Percentiles rank a stretch among this genome's conserved stretches.
Evolutionary conservation across 2,113 vertebrate genomes (phyloP).

Genomic region (Gasterosteus aculeatus): DNA sequence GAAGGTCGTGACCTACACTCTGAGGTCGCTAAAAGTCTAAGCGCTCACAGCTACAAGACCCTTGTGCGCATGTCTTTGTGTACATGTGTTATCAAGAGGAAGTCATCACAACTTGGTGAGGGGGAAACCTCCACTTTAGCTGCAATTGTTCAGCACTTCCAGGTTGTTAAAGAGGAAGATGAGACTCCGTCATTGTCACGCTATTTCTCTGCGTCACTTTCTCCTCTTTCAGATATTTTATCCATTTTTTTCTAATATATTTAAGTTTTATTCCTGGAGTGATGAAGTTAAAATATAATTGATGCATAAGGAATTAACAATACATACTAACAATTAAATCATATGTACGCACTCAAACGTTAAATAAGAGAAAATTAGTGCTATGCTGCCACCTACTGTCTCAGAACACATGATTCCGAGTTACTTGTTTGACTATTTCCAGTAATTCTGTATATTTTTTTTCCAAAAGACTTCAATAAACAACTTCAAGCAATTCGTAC

Average conservation of each 20-base stretch:
- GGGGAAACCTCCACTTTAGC: slow-evolving; percentile 38
- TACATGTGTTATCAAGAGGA: slow-evolving; percentile 32
- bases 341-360: not conserved
- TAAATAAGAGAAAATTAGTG: not conserved
- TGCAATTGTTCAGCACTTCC: slow-evolving; percentile 63
- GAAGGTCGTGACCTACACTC: slow-evolving; percentile 7
- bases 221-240: not conserved
- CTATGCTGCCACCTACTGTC: slow-evolving; percentile 68
- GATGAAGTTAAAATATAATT: not conserved
- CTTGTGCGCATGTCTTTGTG: slow-evolving; percentile 22
- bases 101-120: slow-evolving; percentile 36
- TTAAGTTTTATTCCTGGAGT: not conserved
- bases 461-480: too few species aligned
- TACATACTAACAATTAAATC: not conserved
- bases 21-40: slow-evolving; percentile 4
- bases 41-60: slow-evolving; percentile 16
- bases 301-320: not conserved
- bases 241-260: not conserved
- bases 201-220: slow-evolving; percentile 7
- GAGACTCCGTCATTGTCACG: slow-evolving; percentile 32
- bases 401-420: not conserved
- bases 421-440: not conserved
- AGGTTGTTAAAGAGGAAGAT: slow-evolving; percentile 42
- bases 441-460: not conserved
- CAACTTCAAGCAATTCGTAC: too few species aligned